Percentiles rank a stretch among this genome's conserved stretches.
These are phyloP conservation scores for Mirounga angustirostris DNA, from an alignment of 2,113 vertebrate genomes.

Conservation along the genomic window DNA sequence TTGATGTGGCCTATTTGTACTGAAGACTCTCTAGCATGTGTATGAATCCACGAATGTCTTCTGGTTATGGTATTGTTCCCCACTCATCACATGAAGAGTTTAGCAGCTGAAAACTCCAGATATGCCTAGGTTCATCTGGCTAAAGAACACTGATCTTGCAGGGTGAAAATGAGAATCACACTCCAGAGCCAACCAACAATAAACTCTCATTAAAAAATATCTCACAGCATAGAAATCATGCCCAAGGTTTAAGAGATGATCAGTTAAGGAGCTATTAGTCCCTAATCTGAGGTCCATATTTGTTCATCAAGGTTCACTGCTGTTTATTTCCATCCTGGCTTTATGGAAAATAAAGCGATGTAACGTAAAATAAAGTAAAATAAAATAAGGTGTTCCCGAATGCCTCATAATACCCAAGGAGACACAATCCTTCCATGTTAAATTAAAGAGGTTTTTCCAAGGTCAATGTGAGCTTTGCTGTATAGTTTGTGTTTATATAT, in stretches of 20 bases:
- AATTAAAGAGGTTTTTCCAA: slow-evolving; percentile 70
- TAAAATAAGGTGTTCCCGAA: slow-evolving; percentile 71
- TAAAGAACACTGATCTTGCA: neutral
- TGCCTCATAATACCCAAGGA: neutral
- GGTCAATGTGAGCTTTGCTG: slow-evolving; percentile 75
- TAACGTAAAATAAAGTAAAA: slow-evolving; percentile 72
- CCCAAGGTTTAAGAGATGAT: slow-evolving; percentile 74
- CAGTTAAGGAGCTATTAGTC: slow-evolving; percentile 84
- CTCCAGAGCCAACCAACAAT: slow-evolving; percentile 70
- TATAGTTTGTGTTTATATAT: slow-evolving; percentile 75
- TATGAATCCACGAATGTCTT: neutral
- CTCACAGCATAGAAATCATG: slow-evolving; percentile 79
- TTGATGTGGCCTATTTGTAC: neutral
- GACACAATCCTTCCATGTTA: slow-evolving; percentile 51
- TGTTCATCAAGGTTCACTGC: slow-evolving; percentile 88
- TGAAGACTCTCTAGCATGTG: neutral
- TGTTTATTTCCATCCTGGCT: slow-evolving; percentile 93
- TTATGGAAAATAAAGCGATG: slow-evolving; percentile 36
- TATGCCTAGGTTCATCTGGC: neutral
- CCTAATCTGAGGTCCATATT: slow-evolving; percentile 91
- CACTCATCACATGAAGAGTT: slow-evolving; percentile 33
- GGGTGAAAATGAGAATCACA: slow-evolving; percentile 45
- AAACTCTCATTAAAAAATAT: slow-evolving; percentile 73
- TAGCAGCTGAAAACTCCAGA: slow-evolving; percentile 50
- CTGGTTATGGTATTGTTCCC: neutral